phyloP scores from a whole-genome alignment of 2,888 invertebrate species.

The Tinea semifulvella region DNA sequence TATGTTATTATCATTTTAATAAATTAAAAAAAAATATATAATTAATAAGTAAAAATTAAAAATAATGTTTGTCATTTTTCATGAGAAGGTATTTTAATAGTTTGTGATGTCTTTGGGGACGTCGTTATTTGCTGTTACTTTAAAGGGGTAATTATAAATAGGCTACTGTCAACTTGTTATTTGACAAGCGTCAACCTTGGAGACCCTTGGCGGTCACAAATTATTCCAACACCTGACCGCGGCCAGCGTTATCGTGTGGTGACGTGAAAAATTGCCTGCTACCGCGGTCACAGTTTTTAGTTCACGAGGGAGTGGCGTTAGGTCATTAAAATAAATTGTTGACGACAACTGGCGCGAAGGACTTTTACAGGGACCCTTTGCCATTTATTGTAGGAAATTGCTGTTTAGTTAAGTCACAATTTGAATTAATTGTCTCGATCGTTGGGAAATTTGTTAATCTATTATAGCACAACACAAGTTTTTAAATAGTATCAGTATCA shows the following conservation, averaged over 20 bases:
- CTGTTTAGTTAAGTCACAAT: conserved; percentile 18
- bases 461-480: no score
- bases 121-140: no score
- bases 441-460: conserved; percentile 4
- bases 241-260: conserved; percentile 42
- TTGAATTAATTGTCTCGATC: conserved; percentile 12
- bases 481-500: no score
- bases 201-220: conserved; percentile 38
- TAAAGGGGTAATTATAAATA: no score
- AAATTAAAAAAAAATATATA: no score
- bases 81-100: background rate
- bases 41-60: background rate
- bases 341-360: conserved; percentile 37
- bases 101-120: no score
- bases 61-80: background rate
- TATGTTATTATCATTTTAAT: no score
- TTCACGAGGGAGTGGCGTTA: conserved; percentile 34
- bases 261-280: conserved; percentile 60
- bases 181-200: conserved; percentile 34
- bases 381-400: conserved; percentile 14
- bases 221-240: conserved; percentile 62
- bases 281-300: conserved; percentile 35
- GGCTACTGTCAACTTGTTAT: no score
- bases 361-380: background rate
- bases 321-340: conserved; percentile 54